Base-by-base conservation (phyloP, 2,888 invertebrate species). In the Phlogophora meticulosa region DNA sequence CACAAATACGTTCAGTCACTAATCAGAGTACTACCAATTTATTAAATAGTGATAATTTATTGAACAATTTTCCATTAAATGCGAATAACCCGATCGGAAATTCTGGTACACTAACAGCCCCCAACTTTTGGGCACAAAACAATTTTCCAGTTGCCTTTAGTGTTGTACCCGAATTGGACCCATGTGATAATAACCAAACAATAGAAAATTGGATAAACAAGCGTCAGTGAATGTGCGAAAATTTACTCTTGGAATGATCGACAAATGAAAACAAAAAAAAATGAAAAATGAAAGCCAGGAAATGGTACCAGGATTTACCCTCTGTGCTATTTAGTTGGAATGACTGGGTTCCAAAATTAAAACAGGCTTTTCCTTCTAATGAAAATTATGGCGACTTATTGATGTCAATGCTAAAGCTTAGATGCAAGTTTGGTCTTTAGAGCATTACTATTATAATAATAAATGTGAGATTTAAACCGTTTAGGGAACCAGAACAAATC, bases 161-260 rank as follows among this genome's bases (percentile, higher is more conserved):
- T 48, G 48, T 32, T 15, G 28, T 48, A 28, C 48, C 28, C 10
- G 48, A 28, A 28, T 48, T 48, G n/a, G 48, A 48, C 11, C 28
- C 5, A n/a, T 28, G 28, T 28, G 28, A 28, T 48, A 28, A 28
- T n/a, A 28, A n/a, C n/a, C 48, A 34, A 49, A 49, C 49, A 17
- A 34, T 34, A 17, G 32, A 34, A 17, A 49, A 17, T 17, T 49
- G 49, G 49, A 51, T 51, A 2, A 36, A 36, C 15, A 36, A 36
- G 15, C n/a, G 51, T 51, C 20, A 9, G 20, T 51, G 51, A 51
- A 51, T 49, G 51, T 51, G 20, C 51, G 20, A 34, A 51, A 20
- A 36, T 51, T 51, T 36, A 36, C 20, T 51, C 20, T 15, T 36
- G 20, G 20, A 36, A 51, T 51, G 51, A 51, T 36, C 20, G 51